Conservation (phyloP, 2,797 vertebrate genomes). For the Schizothorax lantsangensis region DNA sequence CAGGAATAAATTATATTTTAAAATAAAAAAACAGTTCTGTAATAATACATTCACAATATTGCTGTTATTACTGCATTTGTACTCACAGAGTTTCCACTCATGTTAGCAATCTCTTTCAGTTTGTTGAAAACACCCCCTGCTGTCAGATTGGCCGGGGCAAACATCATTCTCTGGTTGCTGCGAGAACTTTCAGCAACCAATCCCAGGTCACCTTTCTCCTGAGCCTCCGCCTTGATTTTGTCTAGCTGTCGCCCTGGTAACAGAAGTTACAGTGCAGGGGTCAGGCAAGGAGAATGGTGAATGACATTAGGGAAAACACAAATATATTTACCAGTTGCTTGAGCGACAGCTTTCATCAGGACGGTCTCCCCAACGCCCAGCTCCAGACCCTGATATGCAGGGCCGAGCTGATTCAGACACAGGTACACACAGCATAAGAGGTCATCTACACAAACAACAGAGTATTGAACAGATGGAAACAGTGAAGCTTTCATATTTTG, state of each 20-base stretch:
- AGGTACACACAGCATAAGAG: conserved; percentile 89
- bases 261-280: conserved; percentile 50
- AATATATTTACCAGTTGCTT: conserved; percentile 84
- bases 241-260: conserved; percentile 89
- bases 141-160: conserved; percentile 85
- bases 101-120: conserved; percentile 87
- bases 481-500: not conserved
- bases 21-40: not conserved
- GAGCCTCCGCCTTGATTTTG: conserved; percentile 86
- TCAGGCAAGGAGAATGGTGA: conserved; percentile 11
- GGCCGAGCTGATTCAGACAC: conserved; percentile 89
- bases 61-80: not conserved
- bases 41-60: not conserved
- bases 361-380: conserved; percentile 88
- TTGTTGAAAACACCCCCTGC: conserved; percentile 84
- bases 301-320: not conserved
- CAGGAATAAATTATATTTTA: not conserved
- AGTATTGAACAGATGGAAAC: not conserved
- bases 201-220: conserved; percentile 89
- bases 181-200: conserved; percentile 91
- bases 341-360: conserved; percentile 91
- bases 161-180: conserved; percentile 89
- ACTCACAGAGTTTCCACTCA: conserved; percentile 89
- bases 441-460: conserved; percentile 74
- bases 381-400: conserved; percentile 89